A percentile compares a stretch with the other conserved stretches of the same genome.
Evolutionary conservation across 30 jellyfish, hydroid and myxozoan genomes (phyloP).

Genomic region (Pelagia noctiluca): DNA sequence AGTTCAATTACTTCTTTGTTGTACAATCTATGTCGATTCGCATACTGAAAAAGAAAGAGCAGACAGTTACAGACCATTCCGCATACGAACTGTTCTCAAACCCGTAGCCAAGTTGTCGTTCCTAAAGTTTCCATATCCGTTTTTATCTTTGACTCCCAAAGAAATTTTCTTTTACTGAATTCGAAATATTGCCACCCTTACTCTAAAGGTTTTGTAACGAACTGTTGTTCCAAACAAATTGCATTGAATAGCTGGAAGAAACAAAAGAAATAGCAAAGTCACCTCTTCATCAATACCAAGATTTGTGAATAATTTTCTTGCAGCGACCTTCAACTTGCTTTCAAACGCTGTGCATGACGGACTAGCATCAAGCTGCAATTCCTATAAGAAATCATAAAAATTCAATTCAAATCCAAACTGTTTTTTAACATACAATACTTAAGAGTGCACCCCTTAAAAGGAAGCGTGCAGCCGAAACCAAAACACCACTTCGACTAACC

Average conservation of each 20-base stretch:
- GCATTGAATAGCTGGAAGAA: neutral
- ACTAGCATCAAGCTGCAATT: constrained; percentile 16
- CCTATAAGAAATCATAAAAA: neutral
- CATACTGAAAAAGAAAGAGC: constrained; percentile 51
- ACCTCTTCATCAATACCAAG: constrained; percentile 93
- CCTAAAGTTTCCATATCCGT: no score
- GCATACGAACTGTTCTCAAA: no score
- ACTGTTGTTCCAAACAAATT: neutral
- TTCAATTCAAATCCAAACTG: neutral
- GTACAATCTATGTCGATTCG: constrained; percentile 86
- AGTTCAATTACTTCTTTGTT: constrained; percentile 96
- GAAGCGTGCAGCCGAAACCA: no score
- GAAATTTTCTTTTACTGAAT: no score
- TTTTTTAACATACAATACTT: no score
- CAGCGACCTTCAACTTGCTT: constrained; percentile 72
- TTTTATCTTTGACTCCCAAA: no score
- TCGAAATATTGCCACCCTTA: no score
- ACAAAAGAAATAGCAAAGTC: neutral
- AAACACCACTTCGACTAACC: no score
- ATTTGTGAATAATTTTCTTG: constrained; percentile 74
- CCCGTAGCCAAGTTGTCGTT: no score
- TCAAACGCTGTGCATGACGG: constrained; percentile 80
- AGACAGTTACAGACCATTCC: neutral
- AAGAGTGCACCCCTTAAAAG: no score
- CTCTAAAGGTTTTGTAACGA: no score